Evolutionary conservation across 2,113 vertebrate species (phyloP).

Genomic region (Abramis brama): DNA sequence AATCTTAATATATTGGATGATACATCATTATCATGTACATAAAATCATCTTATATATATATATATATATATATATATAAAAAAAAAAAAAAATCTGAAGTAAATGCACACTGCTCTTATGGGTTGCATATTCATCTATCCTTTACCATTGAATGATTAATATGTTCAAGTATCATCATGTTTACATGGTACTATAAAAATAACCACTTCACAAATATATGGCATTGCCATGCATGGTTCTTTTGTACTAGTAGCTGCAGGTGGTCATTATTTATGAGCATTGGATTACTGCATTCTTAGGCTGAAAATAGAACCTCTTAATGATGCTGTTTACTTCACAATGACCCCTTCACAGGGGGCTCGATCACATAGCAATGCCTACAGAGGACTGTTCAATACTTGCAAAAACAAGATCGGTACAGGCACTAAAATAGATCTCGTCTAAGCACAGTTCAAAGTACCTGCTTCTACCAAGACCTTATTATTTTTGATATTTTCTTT

Average conservation of each 20-base stretch:
- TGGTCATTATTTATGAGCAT: background rate
- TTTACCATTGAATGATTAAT: background rate
- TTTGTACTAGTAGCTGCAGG: background rate
- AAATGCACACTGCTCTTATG: background rate
- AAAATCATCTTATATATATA: background rate
- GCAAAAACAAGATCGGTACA: conserved; percentile 24
- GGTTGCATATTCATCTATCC: background rate
- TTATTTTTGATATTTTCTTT: conserved; percentile 8
- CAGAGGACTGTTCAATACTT: conserved; percentile 28
- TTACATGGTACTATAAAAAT: background rate
- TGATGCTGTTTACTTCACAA: conserved; percentile 30
- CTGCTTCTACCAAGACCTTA: conserved; percentile 25
- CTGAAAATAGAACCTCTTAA: conserved; percentile 41
- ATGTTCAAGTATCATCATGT: background rate
- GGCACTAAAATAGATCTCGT: background rate
- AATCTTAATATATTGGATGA: too few relatives aligned
- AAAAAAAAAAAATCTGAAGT: background rate
- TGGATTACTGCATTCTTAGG: background rate
- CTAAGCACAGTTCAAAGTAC: conserved; percentile 40
- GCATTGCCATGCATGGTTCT: background rate
- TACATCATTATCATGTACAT: too few relatives aligned
- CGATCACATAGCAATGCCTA: conserved; percentile 17
- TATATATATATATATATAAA: too few relatives aligned
- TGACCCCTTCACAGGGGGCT: conserved; percentile 33
- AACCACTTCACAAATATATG: background rate